Evolutionary conservation across 2,888 invertebrate species (phyloP).

Genomic region (Chaetoderma sp.): DNA sequence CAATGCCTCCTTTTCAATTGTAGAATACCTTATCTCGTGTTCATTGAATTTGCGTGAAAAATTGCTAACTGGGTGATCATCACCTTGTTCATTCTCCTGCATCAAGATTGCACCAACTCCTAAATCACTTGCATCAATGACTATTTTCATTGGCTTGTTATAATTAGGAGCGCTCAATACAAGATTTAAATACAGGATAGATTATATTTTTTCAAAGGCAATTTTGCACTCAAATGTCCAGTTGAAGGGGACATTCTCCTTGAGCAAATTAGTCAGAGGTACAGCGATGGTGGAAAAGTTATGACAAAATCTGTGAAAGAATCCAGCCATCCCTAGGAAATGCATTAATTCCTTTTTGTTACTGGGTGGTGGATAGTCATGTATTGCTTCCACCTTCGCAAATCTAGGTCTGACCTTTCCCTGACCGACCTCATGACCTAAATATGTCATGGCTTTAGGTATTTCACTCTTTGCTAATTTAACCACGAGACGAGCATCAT

Average conservation of each 20-base stretch:
- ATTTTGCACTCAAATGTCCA: slow-evolving; percentile 49
- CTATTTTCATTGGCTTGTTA: slow-evolving; percentile 32
- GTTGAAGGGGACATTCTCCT: slow-evolving; percentile 32
- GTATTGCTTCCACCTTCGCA: slow-evolving; percentile 25
- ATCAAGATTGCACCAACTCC: slow-evolving; percentile 38
- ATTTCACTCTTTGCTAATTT: slow-evolving; percentile 23
- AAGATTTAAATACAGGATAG: slow-evolving; percentile 21
- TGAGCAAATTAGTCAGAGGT: slow-evolving; percentile 19
- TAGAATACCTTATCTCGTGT: slow-evolving; percentile 33
- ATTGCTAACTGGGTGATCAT: slow-evolving; percentile 35
- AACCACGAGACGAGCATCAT: slow-evolving; percentile 14
- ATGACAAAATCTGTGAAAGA: slow-evolving; percentile 31
- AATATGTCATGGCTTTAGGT: slow-evolving; percentile 22
- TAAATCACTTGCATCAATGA: slow-evolving; percentile 44
- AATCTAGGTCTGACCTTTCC: slow-evolving; percentile 32
- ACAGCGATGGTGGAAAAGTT: slow-evolving; percentile 28
- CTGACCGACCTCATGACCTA: slow-evolving; percentile 40
- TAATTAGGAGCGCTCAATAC: slow-evolving; percentile 25
- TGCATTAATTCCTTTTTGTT: slow-evolving; percentile 29
- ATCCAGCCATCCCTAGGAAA: slow-evolving; percentile 33
- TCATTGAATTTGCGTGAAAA: slow-evolving; percentile 37
- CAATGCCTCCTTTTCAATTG: slow-evolving; percentile 38
- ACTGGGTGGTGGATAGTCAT: slow-evolving; percentile 25
- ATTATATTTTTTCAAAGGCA: slow-evolving; percentile 53
- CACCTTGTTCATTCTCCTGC: slow-evolving; percentile 36